These are phyloP conservation scores for Cotesia vestalis DNA, from an alignment of 1,140 invertebrate genomes.

Conservation along the genomic window DNA sequence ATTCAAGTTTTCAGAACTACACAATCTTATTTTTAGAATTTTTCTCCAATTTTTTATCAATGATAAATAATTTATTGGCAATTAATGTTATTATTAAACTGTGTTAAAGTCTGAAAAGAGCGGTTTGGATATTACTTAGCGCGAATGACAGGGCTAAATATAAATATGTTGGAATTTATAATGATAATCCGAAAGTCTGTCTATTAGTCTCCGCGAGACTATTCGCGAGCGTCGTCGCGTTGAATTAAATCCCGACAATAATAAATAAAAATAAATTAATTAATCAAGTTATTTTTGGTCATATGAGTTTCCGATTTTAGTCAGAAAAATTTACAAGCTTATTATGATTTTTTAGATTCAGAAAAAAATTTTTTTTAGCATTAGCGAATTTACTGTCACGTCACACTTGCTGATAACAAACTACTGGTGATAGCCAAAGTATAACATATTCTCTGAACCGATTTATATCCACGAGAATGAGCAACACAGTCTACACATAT, in stretches of 20 bases:
- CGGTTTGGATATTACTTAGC: slow-evolving; percentile 16
- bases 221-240: neutral
- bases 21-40: no score
- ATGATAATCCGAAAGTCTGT: neutral
- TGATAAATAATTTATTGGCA: no score
- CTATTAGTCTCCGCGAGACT: neutral
- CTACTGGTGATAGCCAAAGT: slow-evolving; percentile 21
- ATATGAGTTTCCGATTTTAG: no score
- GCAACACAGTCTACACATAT: slow-evolving; percentile 7
- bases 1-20: no score
- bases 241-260: neutral
- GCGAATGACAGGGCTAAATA: slow-evolving; percentile 51
- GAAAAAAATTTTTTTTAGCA: neutral
- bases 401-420: slow-evolving; percentile 21
- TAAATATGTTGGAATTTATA: slow-evolving; percentile 32
- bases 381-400: slow-evolving; percentile 8
- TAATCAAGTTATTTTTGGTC: no score
- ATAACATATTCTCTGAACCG: slow-evolving; percentile 19
- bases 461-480: slow-evolving; percentile 41
- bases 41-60: no score
- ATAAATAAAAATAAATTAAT: neutral
- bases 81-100: neutral
- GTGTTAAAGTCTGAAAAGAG: neutral
- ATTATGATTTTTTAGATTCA: no score
- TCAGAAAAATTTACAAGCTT: no score